Base-by-base conservation (phyloP, 1,140 invertebrate species). In the Diachasmimorpha longicaudata region DNA sequence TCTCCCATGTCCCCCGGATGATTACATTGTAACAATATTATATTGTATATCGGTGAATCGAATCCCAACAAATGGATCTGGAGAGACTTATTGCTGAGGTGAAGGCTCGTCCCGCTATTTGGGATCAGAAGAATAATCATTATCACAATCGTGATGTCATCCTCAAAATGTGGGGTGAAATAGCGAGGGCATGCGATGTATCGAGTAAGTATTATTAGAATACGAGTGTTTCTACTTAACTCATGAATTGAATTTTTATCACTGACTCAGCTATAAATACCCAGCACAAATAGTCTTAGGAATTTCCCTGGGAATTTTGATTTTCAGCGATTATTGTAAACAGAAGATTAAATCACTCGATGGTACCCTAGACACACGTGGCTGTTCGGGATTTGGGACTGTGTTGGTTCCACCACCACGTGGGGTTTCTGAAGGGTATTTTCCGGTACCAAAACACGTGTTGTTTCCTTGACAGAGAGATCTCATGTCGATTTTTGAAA, bases 41-140 rank as follows among this genome's bases (percentile, higher is more conserved):
- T n/a, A 2, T 75, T 13, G 31, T 37, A 13, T 37, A 23, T 31
- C 23, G 31, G 37, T 63, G 39, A 70, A 8, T 52, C 14, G 42
- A 46, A 16, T 19, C 44, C 74, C 75, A 74, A 78, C 79, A 75
- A 73, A 84, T 84, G 83, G 83, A 84, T 75, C 80, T 84, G 16
- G 81, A 83, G 77, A 83, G 80, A 79, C 79, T 84, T 66, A 84
- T 84, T 70, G 81, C 68, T 44, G 83, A 84, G 73, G 83, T 84
- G 23, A 80, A 83, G 66, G 82, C 81, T 9, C 81, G 83, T 44
- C 83, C 83, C n/a, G 83, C 83, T 23, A 83, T 84, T 69, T 84
- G 83, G 83, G 83, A 84, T 78, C 83, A 84, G 76, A 84, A 84
- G 77, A 84, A 84, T 44, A 81, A 81, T 69, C 79, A 84, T 79